phyloP scores from a whole-genome alignment of 2,113 vertebrate species.

The Saimiri boliviensis region DNA sequence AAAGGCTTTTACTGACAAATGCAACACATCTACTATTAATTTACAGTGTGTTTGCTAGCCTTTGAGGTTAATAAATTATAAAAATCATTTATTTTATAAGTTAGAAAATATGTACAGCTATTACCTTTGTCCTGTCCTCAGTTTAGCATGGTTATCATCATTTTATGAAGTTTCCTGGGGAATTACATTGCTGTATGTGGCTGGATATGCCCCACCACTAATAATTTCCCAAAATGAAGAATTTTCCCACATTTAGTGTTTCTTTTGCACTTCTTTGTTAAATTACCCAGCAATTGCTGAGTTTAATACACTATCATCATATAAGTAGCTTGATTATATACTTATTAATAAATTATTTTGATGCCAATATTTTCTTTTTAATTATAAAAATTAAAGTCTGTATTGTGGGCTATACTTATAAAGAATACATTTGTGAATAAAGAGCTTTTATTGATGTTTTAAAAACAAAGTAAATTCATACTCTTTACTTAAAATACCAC shows the following conservation, averaged over 20 bases:
- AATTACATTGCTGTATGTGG: background rate
- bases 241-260: background rate
- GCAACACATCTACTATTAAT: background rate
- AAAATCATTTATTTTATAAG: background rate
- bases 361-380: background rate
- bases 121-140: background rate
- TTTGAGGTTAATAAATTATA: no score
- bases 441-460: background rate
- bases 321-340: background rate
- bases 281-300: background rate
- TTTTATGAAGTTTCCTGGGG: background rate
- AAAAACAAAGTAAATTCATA: background rate
- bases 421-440: background rate
- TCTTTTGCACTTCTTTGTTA: background rate
- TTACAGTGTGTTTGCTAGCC: background rate
- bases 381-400: background rate
- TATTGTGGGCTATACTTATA: background rate
- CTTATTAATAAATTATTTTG: background rate
- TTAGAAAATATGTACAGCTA: background rate
- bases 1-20: background rate
- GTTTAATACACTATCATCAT: background rate
- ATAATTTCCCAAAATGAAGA: background rate
- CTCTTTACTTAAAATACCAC: background rate
- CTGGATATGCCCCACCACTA: background rate
- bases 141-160: background rate